Evolutionary conservation across 1,140 invertebrate genomes (phyloP), one percentile per base, ranked within the genome.

Genomic region (Vanessa tameamea): DNA sequence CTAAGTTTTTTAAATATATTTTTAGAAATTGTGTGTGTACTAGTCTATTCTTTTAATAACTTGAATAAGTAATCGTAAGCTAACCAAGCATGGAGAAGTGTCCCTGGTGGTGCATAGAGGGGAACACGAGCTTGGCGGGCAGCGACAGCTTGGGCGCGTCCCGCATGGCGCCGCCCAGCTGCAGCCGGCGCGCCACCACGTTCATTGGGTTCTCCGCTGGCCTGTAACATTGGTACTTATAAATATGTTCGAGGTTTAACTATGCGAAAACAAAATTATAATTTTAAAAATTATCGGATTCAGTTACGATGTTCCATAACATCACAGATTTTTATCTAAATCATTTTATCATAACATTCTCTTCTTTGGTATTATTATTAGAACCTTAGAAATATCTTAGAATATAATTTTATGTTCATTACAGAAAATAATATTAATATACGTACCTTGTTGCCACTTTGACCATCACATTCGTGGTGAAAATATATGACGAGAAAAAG

Each of bases 401-500:
- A 77, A 76, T 55, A 48, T 3, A 70, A 31, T 31, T 67, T 47
- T 53, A 61, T 70, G 3, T 16, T 65, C 15, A 9, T 65, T 47
- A 65, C n/a, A 65, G n/a, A 31, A 48, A 48, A 48, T 5, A 47
- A n/a, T 47, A 48, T 65, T 20, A 43, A 43, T 43, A 43, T 51
- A 15, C 74, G 64, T 67, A 93, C 92, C 91, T 91, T 48, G 94
- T 94, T 43, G 94, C 94, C 79, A 97, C 97, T 94, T 99, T 99
- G 70, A 99, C 98, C 98, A 99, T 99, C 69, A 99, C 98, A 88
- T 99, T 99, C 84, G 98, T 98, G 93, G 97, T 99, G 94, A 99
- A 99, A 86, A 99, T 98, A 87, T 99, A 99, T 0, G 98, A 98
- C 7, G 98, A 99, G 94, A 99, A 99, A 93, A 99, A 99, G 26